These are phyloP conservation scores for Mirza zaza DNA, from an alignment of 2,113 vertebrate species.

Conservation along the genomic window DNA sequence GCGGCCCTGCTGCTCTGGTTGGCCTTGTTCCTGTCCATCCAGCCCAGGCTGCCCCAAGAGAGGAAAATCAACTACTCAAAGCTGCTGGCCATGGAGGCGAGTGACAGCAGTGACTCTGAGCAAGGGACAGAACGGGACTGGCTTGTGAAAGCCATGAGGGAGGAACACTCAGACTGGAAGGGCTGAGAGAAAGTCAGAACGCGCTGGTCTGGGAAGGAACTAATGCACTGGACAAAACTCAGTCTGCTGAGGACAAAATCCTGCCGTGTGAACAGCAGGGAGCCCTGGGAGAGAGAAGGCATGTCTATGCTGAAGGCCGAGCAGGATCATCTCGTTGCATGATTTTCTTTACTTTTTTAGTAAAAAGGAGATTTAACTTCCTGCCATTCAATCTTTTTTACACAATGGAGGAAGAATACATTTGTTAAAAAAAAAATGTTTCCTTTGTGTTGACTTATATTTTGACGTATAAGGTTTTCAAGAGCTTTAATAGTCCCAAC, in stretches of 20 bases:
- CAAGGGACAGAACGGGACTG: conserved; percentile 91
- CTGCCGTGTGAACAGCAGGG: accelerated
- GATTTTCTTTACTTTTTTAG: conserved; percentile 54
- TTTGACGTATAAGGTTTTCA: neutral
- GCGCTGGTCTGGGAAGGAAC: neutral
- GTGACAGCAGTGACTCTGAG: conserved; percentile 90
- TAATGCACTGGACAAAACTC: neutral
- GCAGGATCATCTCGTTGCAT: neutral
- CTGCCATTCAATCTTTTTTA: conserved; percentile 21
- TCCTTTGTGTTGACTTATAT: neutral
- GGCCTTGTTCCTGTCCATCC: conserved; percentile 83
- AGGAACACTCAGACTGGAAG: conserved; percentile 76
- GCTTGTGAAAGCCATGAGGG: conserved; percentile 91
- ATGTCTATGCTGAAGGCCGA: neutral
- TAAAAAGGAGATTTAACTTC: conserved; percentile 41
- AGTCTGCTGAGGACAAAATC: neutral
- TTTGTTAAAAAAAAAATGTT: neutral
- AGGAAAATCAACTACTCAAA: conserved; percentile 91
- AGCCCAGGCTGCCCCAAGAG: conserved; percentile 86
- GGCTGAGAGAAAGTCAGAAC: neutral
- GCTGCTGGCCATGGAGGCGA: conserved; percentile 87
- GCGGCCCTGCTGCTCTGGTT: conserved; percentile 85
- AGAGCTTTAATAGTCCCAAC: neutral
- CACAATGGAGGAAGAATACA: conserved; percentile 35
- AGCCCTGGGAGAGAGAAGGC: neutral